Evolutionary conservation across 1,140 invertebrate genomes (phyloP).

Genomic region (Ceratosolen fusciceps): DNA sequence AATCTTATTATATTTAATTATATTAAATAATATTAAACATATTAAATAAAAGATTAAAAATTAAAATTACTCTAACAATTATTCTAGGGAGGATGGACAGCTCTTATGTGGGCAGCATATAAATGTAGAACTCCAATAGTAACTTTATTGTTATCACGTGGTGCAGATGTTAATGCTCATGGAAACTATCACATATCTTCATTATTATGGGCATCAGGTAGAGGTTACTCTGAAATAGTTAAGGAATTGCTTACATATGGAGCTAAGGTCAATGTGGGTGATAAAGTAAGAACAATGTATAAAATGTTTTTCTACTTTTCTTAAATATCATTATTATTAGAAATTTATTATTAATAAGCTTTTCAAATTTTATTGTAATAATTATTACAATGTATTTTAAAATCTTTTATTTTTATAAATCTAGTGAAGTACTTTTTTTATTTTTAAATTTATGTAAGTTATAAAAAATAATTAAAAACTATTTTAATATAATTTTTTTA

Average conservation of each 20-base stretch:
- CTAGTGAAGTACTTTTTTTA: too few species aligned
- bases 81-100: slow-evolving; percentile 92
- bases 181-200: slow-evolving; percentile 97
- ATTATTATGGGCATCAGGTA: slow-evolving; percentile 93
- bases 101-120: slow-evolving; percentile 98
- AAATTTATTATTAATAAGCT: neutral
- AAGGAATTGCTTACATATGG: slow-evolving; percentile 85
- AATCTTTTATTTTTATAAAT: too few species aligned
- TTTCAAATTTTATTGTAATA: neutral
- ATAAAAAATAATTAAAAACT: too few species aligned
- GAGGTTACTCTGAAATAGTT: slow-evolving; percentile 90
- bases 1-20: too few species aligned
- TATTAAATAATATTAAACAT: too few species aligned
- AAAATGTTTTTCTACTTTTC: neutral
- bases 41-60: neutral
- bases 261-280: slow-evolving; percentile 92
- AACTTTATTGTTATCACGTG: slow-evolving; percentile 84
- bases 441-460: too few species aligned
- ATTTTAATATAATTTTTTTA: too few species aligned
- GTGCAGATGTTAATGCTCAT: slow-evolving; percentile 95
- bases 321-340: neutral
- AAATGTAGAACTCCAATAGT: slow-evolving; percentile 89
- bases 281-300: slow-evolving; percentile 77
- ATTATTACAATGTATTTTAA: too few species aligned
- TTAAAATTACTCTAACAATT: neutral